Conservation (phyloP, 2,113 vertebrate genomes). For the Malurus alboscapulatus region DNA sequence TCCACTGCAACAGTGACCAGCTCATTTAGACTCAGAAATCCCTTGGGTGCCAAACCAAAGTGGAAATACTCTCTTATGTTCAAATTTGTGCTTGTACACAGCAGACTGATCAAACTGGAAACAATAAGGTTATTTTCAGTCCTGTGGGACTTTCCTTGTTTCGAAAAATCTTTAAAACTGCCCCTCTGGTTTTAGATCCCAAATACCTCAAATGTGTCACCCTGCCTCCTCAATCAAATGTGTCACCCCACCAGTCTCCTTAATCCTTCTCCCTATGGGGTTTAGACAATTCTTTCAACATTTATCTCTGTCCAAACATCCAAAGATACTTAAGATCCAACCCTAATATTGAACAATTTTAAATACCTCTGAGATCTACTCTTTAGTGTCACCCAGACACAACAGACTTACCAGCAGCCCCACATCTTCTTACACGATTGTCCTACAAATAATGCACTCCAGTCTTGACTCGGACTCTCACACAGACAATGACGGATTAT, state of each 20-base stretch:
- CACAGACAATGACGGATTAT: not conserved
- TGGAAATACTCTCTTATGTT: not conserved
- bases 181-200: not conserved
- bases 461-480: not conserved
- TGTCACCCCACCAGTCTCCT: not conserved
- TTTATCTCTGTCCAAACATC: not conserved
- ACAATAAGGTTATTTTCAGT: not conserved
- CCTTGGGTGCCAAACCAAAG: not conserved
- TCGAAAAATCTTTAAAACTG: not conserved
- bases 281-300: not conserved
- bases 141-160: not conserved
- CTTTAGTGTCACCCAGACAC: not conserved
- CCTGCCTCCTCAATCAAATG: no score
- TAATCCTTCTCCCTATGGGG: fast-evolving
- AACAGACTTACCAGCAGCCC: not conserved
- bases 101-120: not conserved
- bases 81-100: fast-evolving
- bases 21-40: not conserved
- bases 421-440: not conserved
- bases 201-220: no score
- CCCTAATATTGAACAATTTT: not conserved
- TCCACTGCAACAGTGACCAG: not conserved
- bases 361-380: not conserved
- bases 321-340: not conserved
- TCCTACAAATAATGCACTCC: not conserved